Evolutionary conservation across 1,140 invertebrate species (phyloP).

Genomic region (Cydia splendana): DNA sequence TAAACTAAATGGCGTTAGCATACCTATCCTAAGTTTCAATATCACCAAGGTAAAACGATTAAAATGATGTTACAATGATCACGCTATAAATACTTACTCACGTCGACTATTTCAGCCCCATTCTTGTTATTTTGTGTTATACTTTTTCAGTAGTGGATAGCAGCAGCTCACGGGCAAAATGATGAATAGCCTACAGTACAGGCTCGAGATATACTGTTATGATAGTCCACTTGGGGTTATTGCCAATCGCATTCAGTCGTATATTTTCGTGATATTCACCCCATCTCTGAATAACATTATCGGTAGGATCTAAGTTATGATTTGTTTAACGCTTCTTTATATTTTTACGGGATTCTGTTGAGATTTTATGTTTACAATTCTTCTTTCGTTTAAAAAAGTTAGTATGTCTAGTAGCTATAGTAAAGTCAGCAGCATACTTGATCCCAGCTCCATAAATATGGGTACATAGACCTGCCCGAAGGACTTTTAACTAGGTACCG

Average conservation of each 20-base stretch:
- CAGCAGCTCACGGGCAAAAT: neutral
- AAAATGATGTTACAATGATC: too few relatives aligned
- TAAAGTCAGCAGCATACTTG: too few relatives aligned
- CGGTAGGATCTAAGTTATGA: neutral
- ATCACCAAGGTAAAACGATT: too few relatives aligned
- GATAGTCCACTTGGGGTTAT: conserved; percentile 28
- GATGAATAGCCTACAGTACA: neutral
- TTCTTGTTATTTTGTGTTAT: neutral
- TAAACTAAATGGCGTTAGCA: too few relatives aligned
- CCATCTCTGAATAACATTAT: neutral
- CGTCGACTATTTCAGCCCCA: neutral
- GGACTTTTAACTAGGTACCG: too few relatives aligned
- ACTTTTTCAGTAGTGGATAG: neutral
- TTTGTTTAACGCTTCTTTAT: neutral
- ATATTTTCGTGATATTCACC: conserved; percentile 16
- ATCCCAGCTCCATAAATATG: too few relatives aligned
- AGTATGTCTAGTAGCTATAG: too few relatives aligned
- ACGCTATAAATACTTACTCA: neutral
- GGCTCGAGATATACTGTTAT: conserved; percentile 8
- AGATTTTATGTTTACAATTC: neutral
- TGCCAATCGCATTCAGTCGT: conserved; percentile 8
- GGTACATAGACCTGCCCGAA: too few relatives aligned
- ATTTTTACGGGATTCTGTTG: neutral
- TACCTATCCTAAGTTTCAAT: too few relatives aligned
- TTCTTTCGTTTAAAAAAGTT: too few relatives aligned